Percentiles rank a stretch among this genome's conserved stretches.
Conservation (phyloP, 2,797 vertebrate species). For the Galagoides demidoff region DNA sequence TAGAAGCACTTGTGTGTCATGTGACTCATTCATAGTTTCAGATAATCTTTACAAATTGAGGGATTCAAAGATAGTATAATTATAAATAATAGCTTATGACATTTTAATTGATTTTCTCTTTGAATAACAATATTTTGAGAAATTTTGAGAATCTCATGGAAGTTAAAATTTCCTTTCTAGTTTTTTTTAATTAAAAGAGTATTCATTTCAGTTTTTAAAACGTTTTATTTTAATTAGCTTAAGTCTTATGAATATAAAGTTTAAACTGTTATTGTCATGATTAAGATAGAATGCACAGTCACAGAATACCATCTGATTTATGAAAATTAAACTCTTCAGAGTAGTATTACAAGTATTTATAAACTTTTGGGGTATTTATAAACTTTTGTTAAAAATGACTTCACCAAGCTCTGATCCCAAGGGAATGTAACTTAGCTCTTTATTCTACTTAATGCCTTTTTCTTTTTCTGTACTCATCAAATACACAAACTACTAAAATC, state of each 20-base stretch:
- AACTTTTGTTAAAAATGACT: background rate
- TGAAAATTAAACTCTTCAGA: slow-evolving; percentile 6
- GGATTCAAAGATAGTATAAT: slow-evolving; percentile 11
- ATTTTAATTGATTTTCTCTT: slow-evolving; percentile 45
- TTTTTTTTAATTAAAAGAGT: slow-evolving; percentile 2
- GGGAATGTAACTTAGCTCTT: background rate
- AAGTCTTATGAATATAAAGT: background rate
- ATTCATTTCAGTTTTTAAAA: slow-evolving; percentile 17
- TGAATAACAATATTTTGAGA: slow-evolving; percentile 29
- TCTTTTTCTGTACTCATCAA: background rate
- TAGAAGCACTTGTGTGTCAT: background rate
- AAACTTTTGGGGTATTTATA: background rate
- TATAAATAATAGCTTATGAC: background rate
- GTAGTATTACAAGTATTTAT: background rate
- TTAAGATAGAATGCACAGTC: background rate
- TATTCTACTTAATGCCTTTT: background rate
- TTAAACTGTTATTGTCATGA: background rate
- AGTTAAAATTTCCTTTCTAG: background rate
- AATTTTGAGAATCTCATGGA: background rate
- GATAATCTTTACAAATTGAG: background rate
- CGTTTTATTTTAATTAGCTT: slow-evolving; percentile 20
- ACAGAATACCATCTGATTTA: background rate
- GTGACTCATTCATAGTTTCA: background rate
- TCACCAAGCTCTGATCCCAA: background rate
- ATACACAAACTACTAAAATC: background rate